These are phyloP conservation scores for Brenthis ino DNA, from an alignment of 2,888 invertebrate genomes.

Conservation along the genomic window DNA sequence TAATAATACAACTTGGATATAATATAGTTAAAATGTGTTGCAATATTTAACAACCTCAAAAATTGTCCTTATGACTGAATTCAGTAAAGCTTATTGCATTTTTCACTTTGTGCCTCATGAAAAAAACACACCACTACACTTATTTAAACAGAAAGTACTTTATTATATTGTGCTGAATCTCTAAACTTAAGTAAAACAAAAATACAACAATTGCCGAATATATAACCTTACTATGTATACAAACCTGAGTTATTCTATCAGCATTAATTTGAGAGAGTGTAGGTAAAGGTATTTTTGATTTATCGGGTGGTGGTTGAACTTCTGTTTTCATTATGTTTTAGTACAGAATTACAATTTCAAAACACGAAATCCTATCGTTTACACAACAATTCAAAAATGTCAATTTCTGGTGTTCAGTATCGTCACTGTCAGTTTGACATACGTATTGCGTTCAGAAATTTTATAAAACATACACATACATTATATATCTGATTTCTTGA, in stretches of 20 bases:
- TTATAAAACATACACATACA: not conserved
- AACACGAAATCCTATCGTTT: conserved; percentile 33
- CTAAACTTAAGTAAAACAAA: conserved; percentile 12
- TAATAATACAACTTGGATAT: too few relatives aligned
- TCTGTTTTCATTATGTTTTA: conserved; percentile 64
- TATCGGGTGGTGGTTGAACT: conserved; percentile 56
- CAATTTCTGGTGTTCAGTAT: not conserved
- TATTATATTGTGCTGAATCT: not conserved
- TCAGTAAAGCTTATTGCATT: not conserved
- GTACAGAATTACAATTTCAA: conserved; percentile 7
- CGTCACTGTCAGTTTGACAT: conserved; percentile 32
- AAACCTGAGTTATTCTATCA: conserved; percentile 93
- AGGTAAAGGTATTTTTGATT: conserved; percentile 84
- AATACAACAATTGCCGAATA: conserved; percentile 24
- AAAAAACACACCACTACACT: not conserved
- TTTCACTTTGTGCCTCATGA: not conserved
- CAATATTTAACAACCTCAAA: conserved; percentile 32
- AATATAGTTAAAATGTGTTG: conserved; percentile 24
- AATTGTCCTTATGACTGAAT: not conserved
- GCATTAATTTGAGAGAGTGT: conserved; percentile 95
- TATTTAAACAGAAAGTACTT: not conserved
- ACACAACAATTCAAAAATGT: conserved; percentile 37
- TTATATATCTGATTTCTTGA: too few relatives aligned
- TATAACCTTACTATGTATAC: conserved; percentile 55
- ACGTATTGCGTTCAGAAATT: not conserved